Conservation (phyloP, 2,113 vertebrate genomes). For the Probosciger aterrimus region DNA sequence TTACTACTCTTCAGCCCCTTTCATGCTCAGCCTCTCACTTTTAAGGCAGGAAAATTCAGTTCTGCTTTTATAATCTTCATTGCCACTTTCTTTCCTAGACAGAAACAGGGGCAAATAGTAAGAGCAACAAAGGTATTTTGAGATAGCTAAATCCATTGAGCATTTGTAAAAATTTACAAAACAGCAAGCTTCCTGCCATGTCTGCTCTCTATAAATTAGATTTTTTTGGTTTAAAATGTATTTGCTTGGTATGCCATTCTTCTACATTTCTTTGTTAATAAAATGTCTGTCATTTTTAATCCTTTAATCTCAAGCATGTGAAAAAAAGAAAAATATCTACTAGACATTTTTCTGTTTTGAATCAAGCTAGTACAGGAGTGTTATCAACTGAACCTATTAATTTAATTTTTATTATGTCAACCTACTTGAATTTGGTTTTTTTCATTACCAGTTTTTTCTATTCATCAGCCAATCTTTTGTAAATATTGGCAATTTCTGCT, state of each 20-base stretch:
- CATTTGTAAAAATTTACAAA: neutral
- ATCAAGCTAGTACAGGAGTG: neutral
- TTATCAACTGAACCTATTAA: neutral
- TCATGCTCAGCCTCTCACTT: neutral
- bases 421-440: rapidly evolving
- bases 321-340: neutral
- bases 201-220: neutral
- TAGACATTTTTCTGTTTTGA: neutral
- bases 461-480: neutral
- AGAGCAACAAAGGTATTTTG: neutral
- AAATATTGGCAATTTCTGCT: neutral
- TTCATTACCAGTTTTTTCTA: neutral
- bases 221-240: neutral
- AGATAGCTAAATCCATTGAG: neutral
- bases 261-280: neutral
- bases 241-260: neutral
- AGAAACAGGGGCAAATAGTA: neutral
- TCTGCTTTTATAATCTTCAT: neutral
- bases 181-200: neutral
- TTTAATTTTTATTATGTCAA: neutral
- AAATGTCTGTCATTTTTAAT: neutral
- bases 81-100: neutral
- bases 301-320: neutral
- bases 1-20: neutral
- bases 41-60: neutral